Evolutionary conservation across 2,113 vertebrate species (phyloP), one percentile per base, ranked within the genome.

Genomic region (Oncorhynchus tshawytscha): DNA sequence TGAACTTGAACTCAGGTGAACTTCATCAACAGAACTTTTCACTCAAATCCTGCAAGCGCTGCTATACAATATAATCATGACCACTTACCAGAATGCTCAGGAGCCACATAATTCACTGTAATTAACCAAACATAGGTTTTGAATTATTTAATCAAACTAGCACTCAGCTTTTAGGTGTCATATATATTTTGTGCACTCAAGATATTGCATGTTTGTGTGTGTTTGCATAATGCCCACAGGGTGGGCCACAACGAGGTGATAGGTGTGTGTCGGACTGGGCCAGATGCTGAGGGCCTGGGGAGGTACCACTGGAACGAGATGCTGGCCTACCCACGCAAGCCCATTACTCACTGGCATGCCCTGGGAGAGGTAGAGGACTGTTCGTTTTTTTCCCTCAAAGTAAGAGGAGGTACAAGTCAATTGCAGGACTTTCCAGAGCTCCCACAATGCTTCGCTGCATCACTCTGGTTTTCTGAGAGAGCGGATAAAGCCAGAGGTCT

Each of bases 161-260:
- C 22, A 67, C 12, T 67, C 27, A 31, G 25, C 11, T 25, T 15
- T 67, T 67, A 67, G 24, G 65, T 68, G 16, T 20, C 29, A 31
- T 7, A 5, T 11, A 45, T 68, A 1, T 8, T 68, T 20, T 4
- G 31, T 68, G 31, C 51, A 54, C 18, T 39, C 15, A 39, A 68
- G 7, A 68, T 16, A 45, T 34, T 68, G 49, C 54, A 29, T 66
- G 57, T 48, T 31, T 59, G 57, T 64, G 59, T 48, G 57, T 45
- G 31, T 39, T n/a, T 73, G 66, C 29, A 1, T 27, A 11, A 27
- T 64, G 0, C 77, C 79, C 72, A 67, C 87, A 99, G 98, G 83
- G 98, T 99, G 29, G 97, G 98, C 82, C 98, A 98, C 94, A 99
- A 99, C 78, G 98, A 99, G 86, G 97, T 99, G 88, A 99, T 99